Conservation (phyloP, 2,113 vertebrate genomes). For the Setophaga kirtlandii region DNA sequence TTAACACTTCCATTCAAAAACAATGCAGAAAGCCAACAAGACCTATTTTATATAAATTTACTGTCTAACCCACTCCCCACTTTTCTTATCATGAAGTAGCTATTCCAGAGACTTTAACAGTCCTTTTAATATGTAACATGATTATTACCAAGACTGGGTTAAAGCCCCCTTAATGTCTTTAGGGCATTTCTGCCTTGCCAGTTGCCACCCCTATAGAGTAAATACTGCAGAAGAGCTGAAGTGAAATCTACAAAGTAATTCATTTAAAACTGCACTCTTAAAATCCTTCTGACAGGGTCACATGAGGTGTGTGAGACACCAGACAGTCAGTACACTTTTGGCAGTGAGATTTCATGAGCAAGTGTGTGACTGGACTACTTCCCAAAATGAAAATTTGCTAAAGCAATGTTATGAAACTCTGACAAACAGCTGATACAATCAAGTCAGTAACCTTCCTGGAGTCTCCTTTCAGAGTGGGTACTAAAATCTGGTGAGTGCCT, state of each 20-base stretch:
- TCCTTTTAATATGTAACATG: background rate
- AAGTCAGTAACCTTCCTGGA: background rate
- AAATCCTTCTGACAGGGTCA: background rate
- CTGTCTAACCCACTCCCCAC: background rate
- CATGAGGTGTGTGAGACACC: background rate
- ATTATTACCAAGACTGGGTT: background rate
- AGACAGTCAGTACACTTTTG: background rate
- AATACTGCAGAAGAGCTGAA: background rate
- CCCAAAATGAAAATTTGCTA: background rate
- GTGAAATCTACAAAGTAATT: background rate
- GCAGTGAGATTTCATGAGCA: background rate
- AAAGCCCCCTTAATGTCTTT: background rate
- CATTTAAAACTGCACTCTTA: background rate
- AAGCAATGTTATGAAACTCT: background rate
- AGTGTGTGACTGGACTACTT: background rate
- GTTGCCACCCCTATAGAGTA: background rate
- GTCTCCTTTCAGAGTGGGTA: background rate
- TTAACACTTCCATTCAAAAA: background rate
- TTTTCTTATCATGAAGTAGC: background rate
- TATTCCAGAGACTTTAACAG: background rate
- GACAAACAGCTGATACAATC: accelerated
- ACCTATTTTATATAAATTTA: background rate
- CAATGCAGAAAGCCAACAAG: background rate
- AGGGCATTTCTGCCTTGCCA: background rate
- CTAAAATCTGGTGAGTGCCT: background rate